Percentiles rank a stretch among this genome's conserved stretches.
These are phyloP conservation scores for Ophion costatus DNA, from an alignment of 2,888 invertebrate species.

Conservation along the genomic window DNA sequence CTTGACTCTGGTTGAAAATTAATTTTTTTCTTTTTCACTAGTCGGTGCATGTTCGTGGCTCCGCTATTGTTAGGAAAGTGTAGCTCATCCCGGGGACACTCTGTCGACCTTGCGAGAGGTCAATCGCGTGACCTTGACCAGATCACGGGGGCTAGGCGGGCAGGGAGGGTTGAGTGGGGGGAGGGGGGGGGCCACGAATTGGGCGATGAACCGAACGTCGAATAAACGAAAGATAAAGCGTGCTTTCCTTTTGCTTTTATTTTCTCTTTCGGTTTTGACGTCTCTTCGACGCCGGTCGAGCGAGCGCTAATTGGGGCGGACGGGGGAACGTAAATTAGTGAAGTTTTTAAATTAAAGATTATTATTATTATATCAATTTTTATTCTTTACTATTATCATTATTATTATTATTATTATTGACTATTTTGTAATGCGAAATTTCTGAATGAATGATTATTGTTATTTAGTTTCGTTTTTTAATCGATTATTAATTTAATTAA, in stretches of 20 bases:
- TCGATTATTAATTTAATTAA: too few species aligned
- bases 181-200: neutral
- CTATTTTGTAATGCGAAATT: too few species aligned
- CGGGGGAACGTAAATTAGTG: too few species aligned
- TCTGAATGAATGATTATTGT: too few species aligned
- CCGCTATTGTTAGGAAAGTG: too few species aligned
- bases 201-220: conserved; percentile 11
- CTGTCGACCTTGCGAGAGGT: conserved; percentile 12
- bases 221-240: neutral
- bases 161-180: neutral
- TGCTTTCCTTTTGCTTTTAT: too few species aligned
- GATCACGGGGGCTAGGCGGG: neutral
- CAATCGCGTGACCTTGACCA: conserved; percentile 21
- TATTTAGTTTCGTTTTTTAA: too few species aligned
- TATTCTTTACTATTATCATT: too few species aligned
- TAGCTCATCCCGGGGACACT: neutral
- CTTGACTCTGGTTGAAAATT: neutral
- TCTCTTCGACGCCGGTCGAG: neutral
- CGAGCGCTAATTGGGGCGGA: too few species aligned
- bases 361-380: too few species aligned
- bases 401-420: too few species aligned
- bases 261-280: neutral
- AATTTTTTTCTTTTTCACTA: neutral
- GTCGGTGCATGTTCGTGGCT: neutral
- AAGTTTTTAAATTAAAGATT: too few species aligned